Conservation (phyloP, 2,113 vertebrate species). For the Indicator maculatus region DNA sequence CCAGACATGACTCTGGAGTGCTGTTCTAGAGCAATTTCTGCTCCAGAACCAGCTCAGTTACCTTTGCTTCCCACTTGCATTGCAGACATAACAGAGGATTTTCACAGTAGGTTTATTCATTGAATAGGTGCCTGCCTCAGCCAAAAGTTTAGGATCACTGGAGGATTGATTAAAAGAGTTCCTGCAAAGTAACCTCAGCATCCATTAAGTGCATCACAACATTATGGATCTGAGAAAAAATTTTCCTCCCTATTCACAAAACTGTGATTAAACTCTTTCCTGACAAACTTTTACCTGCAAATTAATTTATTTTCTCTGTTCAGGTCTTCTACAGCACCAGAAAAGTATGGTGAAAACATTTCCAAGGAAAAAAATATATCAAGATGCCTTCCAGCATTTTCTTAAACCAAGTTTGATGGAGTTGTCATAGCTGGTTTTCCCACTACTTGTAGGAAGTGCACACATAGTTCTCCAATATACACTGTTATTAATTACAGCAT, state of each 20-base stretch:
- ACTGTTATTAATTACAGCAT: background rate
- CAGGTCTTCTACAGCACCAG: background rate
- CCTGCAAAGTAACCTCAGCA: background rate
- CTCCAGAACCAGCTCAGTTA: background rate
- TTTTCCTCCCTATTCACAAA: background rate
- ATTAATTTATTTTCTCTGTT: background rate
- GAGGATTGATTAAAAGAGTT: background rate
- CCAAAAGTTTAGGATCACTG: background rate
- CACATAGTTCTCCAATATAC: background rate
- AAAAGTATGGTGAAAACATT: background rate
- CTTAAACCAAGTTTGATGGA: background rate
- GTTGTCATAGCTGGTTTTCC: background rate
- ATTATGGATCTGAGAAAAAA: background rate
- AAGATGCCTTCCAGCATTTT: background rate
- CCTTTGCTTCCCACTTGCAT: background rate
- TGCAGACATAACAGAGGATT: background rate
- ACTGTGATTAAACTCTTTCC: background rate
- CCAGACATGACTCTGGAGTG: accelerated
- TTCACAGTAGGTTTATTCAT: background rate
- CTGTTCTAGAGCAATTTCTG: background rate
- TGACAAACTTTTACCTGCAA: background rate
- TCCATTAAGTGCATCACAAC: background rate
- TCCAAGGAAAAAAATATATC: background rate
- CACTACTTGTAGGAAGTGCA: background rate
- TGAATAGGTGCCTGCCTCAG: background rate